These are phyloP conservation scores for Halocynthia roretzi DNA, from an alignment of 23 tunicate genomes.

Conservation along the genomic window DNA sequence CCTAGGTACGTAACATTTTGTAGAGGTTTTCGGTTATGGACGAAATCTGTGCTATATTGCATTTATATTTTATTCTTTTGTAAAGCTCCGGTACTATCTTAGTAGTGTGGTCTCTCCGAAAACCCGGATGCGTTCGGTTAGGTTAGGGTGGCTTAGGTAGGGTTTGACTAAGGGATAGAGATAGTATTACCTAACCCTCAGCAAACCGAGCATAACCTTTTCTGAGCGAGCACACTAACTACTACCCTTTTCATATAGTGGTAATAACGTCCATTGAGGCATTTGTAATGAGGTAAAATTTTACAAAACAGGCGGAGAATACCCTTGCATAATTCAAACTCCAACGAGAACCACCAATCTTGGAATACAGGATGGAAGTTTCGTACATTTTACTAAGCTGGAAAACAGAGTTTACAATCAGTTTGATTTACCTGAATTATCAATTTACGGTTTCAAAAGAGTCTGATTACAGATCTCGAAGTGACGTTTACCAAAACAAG, in stretches of 20 bases:
- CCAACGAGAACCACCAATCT: constrained; percentile 10
- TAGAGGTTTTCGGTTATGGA: background rate
- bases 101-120: no score
- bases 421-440: constrained; percentile 37
- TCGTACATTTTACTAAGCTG: constrained; percentile 21
- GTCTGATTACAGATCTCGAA: background rate
- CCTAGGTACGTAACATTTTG: constrained; percentile 14
- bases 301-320: constrained; percentile 25
- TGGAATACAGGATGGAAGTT: constrained; percentile 38
- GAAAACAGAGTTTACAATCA: constrained; percentile 30
- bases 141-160: no score
- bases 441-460: constrained; percentile 36
- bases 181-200: no score
- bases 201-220: no score
- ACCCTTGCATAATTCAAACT: constrained; percentile 21
- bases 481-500: background rate
- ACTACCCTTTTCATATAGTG: no score
- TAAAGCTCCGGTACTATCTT: no score
- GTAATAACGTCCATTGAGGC: no score
- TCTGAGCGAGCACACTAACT: no score
- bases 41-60: background rate
- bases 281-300: no score
- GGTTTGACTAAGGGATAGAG: no score
- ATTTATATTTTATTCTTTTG: no score
- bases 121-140: no score